These are phyloP conservation scores for Sebastolobus alascanus DNA, from an alignment of 2,797 vertebrate species.

Conservation along the genomic window DNA sequence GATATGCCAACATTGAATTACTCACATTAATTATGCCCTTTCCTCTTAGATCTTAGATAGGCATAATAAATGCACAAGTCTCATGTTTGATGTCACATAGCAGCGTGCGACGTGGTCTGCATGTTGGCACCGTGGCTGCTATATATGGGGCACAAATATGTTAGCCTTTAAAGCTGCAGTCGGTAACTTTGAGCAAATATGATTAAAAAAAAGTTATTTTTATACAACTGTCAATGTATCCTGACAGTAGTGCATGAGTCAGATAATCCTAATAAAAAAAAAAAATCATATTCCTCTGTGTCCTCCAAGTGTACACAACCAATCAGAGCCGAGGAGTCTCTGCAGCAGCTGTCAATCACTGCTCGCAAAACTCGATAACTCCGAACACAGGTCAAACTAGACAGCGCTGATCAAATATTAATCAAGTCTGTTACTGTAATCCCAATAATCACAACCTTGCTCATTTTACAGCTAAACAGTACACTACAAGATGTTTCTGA, in stretches of 20 bases:
- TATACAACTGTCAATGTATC: neutral
- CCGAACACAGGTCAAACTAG: too few relatives aligned
- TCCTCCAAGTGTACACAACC: too few relatives aligned
- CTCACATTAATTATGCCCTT: neutral
- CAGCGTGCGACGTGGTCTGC: neutral
- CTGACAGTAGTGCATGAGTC: neutral
- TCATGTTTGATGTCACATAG: constrained; percentile 7
- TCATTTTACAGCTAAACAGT: too few relatives aligned
- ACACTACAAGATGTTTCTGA: too few relatives aligned
- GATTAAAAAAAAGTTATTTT: neutral
- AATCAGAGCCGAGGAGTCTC: too few relatives aligned
- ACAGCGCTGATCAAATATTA: too few relatives aligned
- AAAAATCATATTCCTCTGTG: too few relatives aligned
- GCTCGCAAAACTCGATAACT: too few relatives aligned
- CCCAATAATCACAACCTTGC: too few relatives aligned
- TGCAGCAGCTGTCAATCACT: too few relatives aligned
- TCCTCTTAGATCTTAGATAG: neutral
- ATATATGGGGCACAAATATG: neutral
- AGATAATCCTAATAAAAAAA: too few relatives aligned
- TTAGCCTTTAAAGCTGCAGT: neutral
- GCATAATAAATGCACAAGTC: neutral
- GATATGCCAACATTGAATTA: constrained; percentile 23
- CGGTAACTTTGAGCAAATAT: neutral
- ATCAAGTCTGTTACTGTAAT: too few relatives aligned
- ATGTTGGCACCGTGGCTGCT: neutral